Base-by-base conservation (phyloP, 2,113 vertebrate genomes). In the Furnarius figulus region DNA sequence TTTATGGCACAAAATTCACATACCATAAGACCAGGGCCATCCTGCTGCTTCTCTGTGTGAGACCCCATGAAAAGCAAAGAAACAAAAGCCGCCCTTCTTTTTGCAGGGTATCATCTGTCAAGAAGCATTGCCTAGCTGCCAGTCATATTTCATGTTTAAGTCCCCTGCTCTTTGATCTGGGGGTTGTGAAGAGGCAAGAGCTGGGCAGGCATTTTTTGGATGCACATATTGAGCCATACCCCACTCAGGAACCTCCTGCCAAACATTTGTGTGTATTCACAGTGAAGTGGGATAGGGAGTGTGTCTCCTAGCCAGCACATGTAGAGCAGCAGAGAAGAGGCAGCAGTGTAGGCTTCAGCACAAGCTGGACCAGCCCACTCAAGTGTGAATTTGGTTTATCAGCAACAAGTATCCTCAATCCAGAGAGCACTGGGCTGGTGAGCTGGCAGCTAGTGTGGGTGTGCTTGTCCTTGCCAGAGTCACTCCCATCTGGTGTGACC, bases 151-250 rank as follows among this genome's bases (percentile, higher is more conserved):
- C 18, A 27, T 6, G 23, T 76, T 76, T 35, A 52, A 49, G 30
- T 39, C 28, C 17, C 11, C 52, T 27, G 58, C 35, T 67, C 53
- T 84, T 62, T 62, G 40, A 75, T 75, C 47, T 50, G 19, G n/a
- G 8, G 14, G 14, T 14, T 37, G 40, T 27, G 31, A 77, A 31
- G 39, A 63, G 47, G 74, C 55, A 71, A 78, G 19, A 90, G 27
- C 31, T 25, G 46, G 28, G 53, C 42, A 52, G 58, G 9, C 0
- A 2, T 8, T 52, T 75, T 86, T 53, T 39, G 63, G 42, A 20
- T 33, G 19, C 5, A 10, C 0, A 1, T 40, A 47, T 35, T 0
- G 5, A 61, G 68, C 67, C 3, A 1, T 62, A 50, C 30, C 13
- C 56, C 8, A 7, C 42, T 75, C n/a, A 11, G 37, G 14, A 37